Conservation (phyloP, 1,140 invertebrate species). For the Pseudomyrmex cubaensis region DNA sequence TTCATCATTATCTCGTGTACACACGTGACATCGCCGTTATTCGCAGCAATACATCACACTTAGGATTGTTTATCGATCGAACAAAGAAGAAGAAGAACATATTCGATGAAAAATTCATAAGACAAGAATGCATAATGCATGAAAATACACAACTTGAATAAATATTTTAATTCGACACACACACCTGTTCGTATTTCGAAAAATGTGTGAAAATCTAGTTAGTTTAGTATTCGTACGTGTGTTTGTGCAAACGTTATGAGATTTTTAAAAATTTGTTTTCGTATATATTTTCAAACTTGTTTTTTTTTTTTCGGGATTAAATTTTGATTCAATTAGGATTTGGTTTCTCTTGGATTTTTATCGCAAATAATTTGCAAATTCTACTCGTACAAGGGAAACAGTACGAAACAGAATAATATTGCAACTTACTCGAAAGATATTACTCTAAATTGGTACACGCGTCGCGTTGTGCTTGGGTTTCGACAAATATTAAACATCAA, state of each 20-base stretch:
- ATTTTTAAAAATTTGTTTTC: not conserved
- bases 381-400: not conserved
- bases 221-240: no score
- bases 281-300: not conserved
- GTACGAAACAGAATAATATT: not conserved
- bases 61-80: conserved; percentile 62
- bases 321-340: conserved; percentile 1
- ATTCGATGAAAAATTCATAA: not conserved
- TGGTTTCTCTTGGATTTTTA: not conserved
- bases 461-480: not conserved
- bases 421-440: not conserved
- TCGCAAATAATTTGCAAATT: not conserved
- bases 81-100: not conserved
- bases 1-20: not conserved
- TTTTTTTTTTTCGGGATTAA: no score
- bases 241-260: no score
- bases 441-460: no score
- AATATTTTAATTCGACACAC: conserved; percentile 12
- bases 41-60: conserved; percentile 18
- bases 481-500: conserved; percentile 22
- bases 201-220: no score
- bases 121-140: not conserved
- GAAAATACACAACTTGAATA: not conserved
- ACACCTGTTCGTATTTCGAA: not conserved
- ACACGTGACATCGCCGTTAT: not conserved